A percentile compares a stretch with the other conserved stretches of the same genome.
These are phyloP conservation scores for Crocidura indochinensis DNA, from an alignment of 2,797 vertebrate genomes.

Conservation along the genomic window DNA sequence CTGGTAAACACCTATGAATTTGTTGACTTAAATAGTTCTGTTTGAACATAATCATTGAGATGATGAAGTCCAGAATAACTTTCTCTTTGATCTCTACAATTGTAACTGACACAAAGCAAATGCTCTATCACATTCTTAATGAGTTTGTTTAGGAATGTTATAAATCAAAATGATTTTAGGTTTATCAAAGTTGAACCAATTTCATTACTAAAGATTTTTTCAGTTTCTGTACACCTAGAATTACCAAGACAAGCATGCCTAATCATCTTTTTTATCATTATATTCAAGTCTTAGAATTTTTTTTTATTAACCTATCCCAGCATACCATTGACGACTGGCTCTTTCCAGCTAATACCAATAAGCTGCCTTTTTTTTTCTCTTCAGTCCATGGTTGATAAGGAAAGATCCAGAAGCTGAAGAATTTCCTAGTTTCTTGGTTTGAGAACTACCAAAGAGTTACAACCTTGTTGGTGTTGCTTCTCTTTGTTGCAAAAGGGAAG, in stretches of 20 bases:
- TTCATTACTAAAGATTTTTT: conserved; percentile 21
- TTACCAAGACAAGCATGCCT: background rate
- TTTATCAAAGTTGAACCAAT: conserved; percentile 38
- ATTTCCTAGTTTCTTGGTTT: background rate
- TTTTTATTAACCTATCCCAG: background rate
- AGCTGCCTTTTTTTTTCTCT: background rate
- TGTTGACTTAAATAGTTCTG: background rate
- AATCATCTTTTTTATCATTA: background rate
- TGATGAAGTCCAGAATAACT: background rate
- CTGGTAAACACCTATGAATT: background rate
- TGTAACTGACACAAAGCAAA: background rate
- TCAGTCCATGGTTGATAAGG: background rate
- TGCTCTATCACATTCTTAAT: background rate
- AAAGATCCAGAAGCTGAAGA: background rate
- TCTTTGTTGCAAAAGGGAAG: background rate
- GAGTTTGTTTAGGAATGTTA: background rate
- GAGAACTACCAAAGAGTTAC: background rate
- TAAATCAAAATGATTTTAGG: conserved; percentile 24
- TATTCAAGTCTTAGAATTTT: background rate
- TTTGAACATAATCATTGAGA: conserved; percentile 50
- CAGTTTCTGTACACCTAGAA: background rate
- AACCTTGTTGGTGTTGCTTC: background rate
- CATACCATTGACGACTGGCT: background rate
- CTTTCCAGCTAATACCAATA: background rate
- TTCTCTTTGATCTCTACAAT: background rate